Evolutionary conservation across 2,888 invertebrate species (phyloP), one percentile per base, ranked within the genome.

Genomic region (Stramonita haemastoma): DNA sequence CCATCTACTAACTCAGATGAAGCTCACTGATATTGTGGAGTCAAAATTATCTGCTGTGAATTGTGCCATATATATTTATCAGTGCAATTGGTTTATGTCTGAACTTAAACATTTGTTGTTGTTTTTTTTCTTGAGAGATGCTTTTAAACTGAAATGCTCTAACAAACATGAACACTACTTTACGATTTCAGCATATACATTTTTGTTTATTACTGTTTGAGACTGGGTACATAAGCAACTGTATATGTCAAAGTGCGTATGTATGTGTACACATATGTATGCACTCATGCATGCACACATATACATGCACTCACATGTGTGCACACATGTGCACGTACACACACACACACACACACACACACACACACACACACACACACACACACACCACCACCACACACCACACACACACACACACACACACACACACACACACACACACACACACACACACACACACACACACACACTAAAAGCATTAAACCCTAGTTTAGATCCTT

Each of bases 291-390:
- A 46, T 46, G 11, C 22, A 46, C 46, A 46, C 36, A 83, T 15
- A 26, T 17, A 66, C 66, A 22, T 66, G 66, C 13, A n/a, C n/a
- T 15, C 29, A 29, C 32, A n/a, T 32, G 79, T n/a, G 79, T n/a
- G 29, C 79, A 29, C 79, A 32, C 15, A 57, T 57, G 29, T n/a
- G 34, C 4, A 83, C 19, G n/a, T 19, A 79, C 34, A 34, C 34
- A 34, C 34, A 79, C 34, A 34, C 19, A 34, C 79, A 79, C 34
- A 19, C 34, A 34, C 79, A 8, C 79, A 79, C 79, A 34, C 79
- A 79, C 79, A 34, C 79, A 79, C 34, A 32, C 32, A 29, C 77
- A 77, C 77, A 77, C 29, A 77, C 77, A 77, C 77, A 77, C 77
- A 77, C 77, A 29, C 77, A 77, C 77, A 77, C 22, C 5, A 17